These are phyloP conservation scores for Noctuana brunneofusca DNA, from an alignment of 2,888 invertebrate species.

Conservation along the genomic window DNA sequence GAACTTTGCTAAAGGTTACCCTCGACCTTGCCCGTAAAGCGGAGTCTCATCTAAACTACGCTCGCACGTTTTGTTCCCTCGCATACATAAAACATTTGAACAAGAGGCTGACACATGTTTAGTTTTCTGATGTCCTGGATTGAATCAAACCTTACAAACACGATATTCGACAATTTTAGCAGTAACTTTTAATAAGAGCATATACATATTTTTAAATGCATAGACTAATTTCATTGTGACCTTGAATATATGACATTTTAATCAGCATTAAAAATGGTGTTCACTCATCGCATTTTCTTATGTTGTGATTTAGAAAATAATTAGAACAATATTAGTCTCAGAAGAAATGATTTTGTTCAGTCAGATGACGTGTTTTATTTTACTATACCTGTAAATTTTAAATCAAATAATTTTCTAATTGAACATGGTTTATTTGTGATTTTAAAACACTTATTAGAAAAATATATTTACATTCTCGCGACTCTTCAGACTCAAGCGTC, in stretches of 20 bases:
- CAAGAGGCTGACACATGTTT: neutral
- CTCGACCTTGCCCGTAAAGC: slow-evolving; percentile 14
- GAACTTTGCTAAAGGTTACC: slow-evolving; percentile 4
- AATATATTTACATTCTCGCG: slow-evolving; percentile 8
- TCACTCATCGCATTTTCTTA: no score
- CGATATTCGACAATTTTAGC: neutral
- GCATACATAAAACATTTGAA: slow-evolving; percentile 9
- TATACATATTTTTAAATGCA: no score
- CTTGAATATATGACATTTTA: no score
- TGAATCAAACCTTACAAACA: neutral
- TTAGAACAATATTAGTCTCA: no score
- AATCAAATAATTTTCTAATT: neutral
- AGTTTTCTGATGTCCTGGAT: neutral
- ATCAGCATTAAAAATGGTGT: no score
- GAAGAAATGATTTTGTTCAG: no score
- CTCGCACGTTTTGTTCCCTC: neutral
- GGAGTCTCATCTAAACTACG: slow-evolving; percentile 1
- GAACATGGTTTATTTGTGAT: neutral
- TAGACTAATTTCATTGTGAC: no score
- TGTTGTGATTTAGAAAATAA: no score
- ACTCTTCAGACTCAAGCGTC: slow-evolving; percentile 17
- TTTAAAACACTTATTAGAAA: slow-evolving; percentile 14
- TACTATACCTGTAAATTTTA: no score
- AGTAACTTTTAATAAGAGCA: neutral
- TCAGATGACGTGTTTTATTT: no score